Base-by-base conservation (phyloP, 2,888 invertebrate species). In the Deroplatys truncata region DNA sequence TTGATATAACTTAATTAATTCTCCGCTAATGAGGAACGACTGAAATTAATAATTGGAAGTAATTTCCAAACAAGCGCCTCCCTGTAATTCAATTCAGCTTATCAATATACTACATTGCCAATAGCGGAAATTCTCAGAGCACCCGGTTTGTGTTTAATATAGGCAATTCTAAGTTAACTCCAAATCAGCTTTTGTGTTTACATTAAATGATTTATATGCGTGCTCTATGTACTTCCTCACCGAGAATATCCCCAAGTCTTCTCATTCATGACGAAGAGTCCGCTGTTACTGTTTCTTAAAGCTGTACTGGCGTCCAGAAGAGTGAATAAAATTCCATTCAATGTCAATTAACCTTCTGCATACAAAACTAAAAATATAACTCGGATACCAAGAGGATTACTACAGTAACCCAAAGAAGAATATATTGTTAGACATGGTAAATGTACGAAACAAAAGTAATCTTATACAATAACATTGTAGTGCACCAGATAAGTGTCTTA, bases 21-120 rank as follows among this genome's bases (percentile, higher is more conserved):
- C 56, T 82, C 82, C 20, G 29, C 31, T 83, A 87, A 87, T 87
- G 87, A 87, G 87, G 28, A 87, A 87, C 87, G 35, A 83, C 43
- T 87, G 87, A 87, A 82, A 87, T 87, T 82, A 87, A 87, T 83
- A 87, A 87, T 87, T 87, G n/a, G 29, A 83, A 13, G 8, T 83
- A 87, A 87, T 87, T 87, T 35, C 29, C 43, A 83, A 83, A 87
- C 82, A 83, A 28, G 56, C 56, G 56, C 56, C 56, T 87, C 15
- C n/a, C 82, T 35, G 31, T 83, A 83, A 87, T 56, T 87, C 82
- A 82, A 82, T 31, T 13, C 83, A 87, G 83, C 35, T 87, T 87
- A 83, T 83, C 56, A 72, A 72, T 72, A 72, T 20, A 72, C 56
- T 20, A 72, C 56, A 25, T 72, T 20, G 56, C 56, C 56, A 72